These are phyloP conservation scores for Enteromius paludinosus DNA, from an alignment of 2,797 vertebrate genomes.

Conservation along the genomic window DNA sequence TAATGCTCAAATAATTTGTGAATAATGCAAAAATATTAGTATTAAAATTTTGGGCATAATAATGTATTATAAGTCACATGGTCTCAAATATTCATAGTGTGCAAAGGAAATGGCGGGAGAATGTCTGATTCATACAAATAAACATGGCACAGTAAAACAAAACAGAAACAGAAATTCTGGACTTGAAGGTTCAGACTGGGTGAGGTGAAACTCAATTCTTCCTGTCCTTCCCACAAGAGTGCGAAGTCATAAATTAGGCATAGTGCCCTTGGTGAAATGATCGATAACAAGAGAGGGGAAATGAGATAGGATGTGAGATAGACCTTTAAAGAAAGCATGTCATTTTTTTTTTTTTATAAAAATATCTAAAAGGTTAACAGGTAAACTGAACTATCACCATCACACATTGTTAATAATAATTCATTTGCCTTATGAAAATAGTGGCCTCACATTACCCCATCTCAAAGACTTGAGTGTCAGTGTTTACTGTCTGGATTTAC, in stretches of 20 bases:
- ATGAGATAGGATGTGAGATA: conserved; percentile 9
- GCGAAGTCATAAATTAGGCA: conserved; percentile 58
- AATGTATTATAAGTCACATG: conserved; percentile 29
- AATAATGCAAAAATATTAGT: not conserved
- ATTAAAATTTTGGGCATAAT: not conserved
- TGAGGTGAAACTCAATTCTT: conserved; percentile 42
- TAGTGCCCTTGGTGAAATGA: conserved; percentile 47
- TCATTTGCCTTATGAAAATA: not conserved
- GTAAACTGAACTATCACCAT: conserved; percentile 7
- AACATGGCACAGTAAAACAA: not conserved
- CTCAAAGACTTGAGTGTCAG: not conserved
- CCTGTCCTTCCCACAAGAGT: conserved; percentile 38
- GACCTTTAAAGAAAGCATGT: conserved; percentile 8
- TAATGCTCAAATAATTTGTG: not conserved
- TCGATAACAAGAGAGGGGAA: conserved; percentile 15
- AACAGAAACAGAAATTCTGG: not conserved
- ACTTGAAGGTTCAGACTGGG: not conserved
- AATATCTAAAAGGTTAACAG: not conserved
- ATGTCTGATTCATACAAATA: not conserved
- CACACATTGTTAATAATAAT: not conserved
- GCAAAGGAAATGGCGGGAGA: conserved; percentile 19
- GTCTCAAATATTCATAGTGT: conserved; percentile 33
- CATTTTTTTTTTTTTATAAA: not conserved
- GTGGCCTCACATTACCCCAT: not conserved
- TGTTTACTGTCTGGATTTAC: not conserved